phyloP scores from a whole-genome alignment of 2,888 invertebrate species.

The Drepana falcataria region DNA sequence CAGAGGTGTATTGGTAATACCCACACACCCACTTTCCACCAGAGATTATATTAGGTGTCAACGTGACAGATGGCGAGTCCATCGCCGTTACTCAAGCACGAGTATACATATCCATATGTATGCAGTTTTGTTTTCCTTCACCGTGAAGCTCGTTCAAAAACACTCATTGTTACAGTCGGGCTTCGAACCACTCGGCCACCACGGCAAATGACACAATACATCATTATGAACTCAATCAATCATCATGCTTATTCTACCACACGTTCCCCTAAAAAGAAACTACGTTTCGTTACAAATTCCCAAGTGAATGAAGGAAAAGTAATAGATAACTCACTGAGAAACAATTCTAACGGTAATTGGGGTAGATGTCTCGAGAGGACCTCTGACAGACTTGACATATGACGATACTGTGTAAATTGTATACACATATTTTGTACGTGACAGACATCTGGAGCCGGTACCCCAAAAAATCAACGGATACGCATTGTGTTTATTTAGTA shows the following conservation, averaged over 20 bases:
- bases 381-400: conserved; percentile 60
- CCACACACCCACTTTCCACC: no score
- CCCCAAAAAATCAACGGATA: not conserved
- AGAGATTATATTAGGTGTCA: no score
- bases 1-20: no score
- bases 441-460: conserved; percentile 25
- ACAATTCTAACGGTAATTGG: conserved; percentile 70
- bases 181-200: no score
- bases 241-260: conserved; percentile 50
- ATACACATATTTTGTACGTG: conserved; percentile 51
- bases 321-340: conserved; percentile 62
- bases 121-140: no score
- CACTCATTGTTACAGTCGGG: no score
- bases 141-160: no score
- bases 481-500: no score
- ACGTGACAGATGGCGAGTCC: no score
- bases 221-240: conserved; percentile 22
- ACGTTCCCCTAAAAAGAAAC: conserved; percentile 27
- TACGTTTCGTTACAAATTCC: conserved; percentile 51
- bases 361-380: conserved; percentile 56
- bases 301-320: conserved; percentile 43
- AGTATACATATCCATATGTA: no score
- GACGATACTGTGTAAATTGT: conserved; percentile 70
- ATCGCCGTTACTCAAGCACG: no score
- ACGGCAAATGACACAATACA: not conserved